Base-by-base conservation (phyloP, 1,140 invertebrate genomes). In the Cecropterus lyciades region DNA sequence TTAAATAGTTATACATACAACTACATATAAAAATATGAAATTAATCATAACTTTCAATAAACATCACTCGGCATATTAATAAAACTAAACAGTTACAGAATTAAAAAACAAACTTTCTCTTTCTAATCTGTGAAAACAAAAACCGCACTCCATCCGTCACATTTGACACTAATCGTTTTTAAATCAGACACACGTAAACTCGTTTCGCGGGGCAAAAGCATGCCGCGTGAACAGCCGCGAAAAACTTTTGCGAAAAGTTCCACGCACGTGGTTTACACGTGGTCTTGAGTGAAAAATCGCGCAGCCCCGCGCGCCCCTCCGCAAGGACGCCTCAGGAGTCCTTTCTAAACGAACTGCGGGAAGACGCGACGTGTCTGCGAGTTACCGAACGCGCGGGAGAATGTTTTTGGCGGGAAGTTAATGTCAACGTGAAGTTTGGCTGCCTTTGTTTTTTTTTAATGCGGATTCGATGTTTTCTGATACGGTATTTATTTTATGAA, bases 231-330 rank as follows among this genome's bases (percentile, higher is more conserved):
- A 66, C 46, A 48, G 37, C 43, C 64, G 48, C 13, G 69, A 62
- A 71, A 73, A 74, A 71, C 65, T 74, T 74, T 51, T 20, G 65
- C 67, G 64, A 76, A 87, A 86, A 85, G 75, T 82, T 75, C 48
- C 70, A 79, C 74, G 75, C 86, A 86, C 87, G 84, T 89, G 87
- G 67, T 51, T 65, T 73, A 78, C 87, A 87, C 87, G 87, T 89
- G 87, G 85, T 88, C 84, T 88, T 85, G 82, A 77, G 75, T 75
- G 80, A 89, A 89, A 89, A 87, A 85, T 85, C 80, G 82, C 84
- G 84, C 85, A 80, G 78, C 72, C 77, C 80, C 79, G 75, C 77
- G 69, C 68, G 72, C 75, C 74, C 76, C 71, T 52, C 57, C 62
- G 64, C 49, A 33, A 56, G 45, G 46, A 64, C 70, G 67, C 72